Evolutionary conservation across 2,888 invertebrate genomes (phyloP).

Genomic region (Drosophila mayaguana): DNA sequence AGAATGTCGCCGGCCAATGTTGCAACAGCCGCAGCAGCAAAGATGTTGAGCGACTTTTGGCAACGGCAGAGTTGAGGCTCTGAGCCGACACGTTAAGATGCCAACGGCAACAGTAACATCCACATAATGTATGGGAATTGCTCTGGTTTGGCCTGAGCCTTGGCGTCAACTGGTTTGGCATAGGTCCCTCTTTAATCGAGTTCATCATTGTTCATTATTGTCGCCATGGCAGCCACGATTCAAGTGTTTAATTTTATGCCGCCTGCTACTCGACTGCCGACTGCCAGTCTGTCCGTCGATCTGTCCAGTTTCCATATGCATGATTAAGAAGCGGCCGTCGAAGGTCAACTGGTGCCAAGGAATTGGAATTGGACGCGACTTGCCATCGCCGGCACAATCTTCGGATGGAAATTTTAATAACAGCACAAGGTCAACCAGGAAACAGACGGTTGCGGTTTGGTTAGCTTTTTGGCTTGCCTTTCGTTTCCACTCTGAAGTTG

Average conservation of each 20-base stretch:
- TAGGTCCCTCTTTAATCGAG: constrained; percentile 70
- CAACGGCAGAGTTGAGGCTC: constrained; percentile 32
- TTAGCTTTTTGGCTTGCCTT: constrained; percentile 58
- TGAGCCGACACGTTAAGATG: constrained; percentile 44
- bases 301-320: constrained; percentile 50
- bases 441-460: constrained; percentile 66
- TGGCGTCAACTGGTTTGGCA: constrained; percentile 65
- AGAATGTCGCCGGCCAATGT: constrained; percentile 68
- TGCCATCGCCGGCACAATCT: constrained; percentile 46
- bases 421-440: constrained; percentile 78
- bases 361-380: constrained; percentile 71
- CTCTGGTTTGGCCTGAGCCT: constrained; percentile 48
- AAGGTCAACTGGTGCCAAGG: constrained; percentile 79
- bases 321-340: constrained; percentile 68
- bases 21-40: constrained; percentile 47
- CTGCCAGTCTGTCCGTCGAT: constrained; percentile 18
- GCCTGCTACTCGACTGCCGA: constrained; percentile 57
- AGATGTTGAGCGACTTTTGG: constrained; percentile 73
- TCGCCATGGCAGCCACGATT: constrained; percentile 70
- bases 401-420: constrained; percentile 81
- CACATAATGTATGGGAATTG: constrained; percentile 37
- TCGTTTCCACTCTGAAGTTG: constrained; percentile 48
- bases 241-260: constrained; percentile 79
- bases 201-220: constrained; percentile 80
- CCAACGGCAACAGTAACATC: constrained; percentile 39